A percentile compares a stretch with the other conserved stretches of the same genome.
phyloP scores from a whole-genome alignment of 2,113 vertebrate genomes.

The Vidua chalybeata region DNA sequence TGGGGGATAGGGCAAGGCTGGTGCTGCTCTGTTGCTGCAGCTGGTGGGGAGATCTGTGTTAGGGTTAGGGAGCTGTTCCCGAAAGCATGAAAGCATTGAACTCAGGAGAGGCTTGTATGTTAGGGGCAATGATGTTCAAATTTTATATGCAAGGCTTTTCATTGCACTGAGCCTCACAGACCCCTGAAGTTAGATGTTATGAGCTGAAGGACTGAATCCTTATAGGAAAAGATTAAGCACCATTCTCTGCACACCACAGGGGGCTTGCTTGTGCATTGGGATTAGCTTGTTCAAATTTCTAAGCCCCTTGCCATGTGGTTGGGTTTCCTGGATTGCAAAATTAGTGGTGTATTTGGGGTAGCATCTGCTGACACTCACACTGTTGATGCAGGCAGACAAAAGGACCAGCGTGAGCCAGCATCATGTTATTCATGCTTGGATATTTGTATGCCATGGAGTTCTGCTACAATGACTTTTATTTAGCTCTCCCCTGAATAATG shows the following conservation, averaged over 20 bases:
- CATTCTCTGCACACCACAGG: not conserved
- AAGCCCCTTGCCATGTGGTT: not conserved
- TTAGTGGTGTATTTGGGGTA: not conserved
- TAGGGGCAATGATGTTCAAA: not conserved
- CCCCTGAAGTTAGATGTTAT: not conserved
- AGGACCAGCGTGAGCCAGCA: not conserved
- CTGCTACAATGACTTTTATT: not conserved
- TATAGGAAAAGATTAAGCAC: not conserved
- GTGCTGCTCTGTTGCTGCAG: rapidly evolving
- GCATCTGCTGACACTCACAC: not conserved
- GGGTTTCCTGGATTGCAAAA: not conserved
- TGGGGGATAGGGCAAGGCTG: not conserved
- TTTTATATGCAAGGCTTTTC: not conserved
- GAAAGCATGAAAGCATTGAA: not conserved
- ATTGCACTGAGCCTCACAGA: not conserved
- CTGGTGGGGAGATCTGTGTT: not conserved
- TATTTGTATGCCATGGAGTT: not conserved
- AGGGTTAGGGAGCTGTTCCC: not conserved
- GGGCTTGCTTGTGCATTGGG: not conserved
- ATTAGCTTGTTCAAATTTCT: not conserved
- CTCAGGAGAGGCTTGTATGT: not conserved
- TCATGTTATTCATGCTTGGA: not conserved
- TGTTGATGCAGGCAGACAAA: not conserved
- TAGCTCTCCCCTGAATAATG: not conserved
- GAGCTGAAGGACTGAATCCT: not conserved